These are phyloP conservation scores for Holothuria glaberrima DNA, from an alignment of 35 echinoderm and acorn worm species.

Conservation along the genomic window DNA sequence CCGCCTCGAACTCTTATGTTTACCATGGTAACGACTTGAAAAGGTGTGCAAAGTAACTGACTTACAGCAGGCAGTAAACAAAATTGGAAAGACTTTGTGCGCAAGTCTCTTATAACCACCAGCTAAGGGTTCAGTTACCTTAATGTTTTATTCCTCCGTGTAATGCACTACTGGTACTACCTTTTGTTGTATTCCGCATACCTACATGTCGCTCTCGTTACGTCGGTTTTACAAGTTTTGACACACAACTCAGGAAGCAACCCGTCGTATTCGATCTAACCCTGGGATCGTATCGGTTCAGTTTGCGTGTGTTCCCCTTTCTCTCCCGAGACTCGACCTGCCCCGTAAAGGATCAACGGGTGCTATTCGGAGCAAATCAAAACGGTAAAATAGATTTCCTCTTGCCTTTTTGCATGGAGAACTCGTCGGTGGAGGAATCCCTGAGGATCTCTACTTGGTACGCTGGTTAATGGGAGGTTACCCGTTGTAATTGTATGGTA, in stretches of 20 bases:
- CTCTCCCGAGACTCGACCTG: constrained; percentile 5
- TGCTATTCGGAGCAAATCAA: constrained; percentile 46
- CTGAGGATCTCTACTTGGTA: too few species aligned
- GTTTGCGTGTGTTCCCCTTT: constrained; percentile 47
- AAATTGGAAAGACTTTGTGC: too few species aligned
- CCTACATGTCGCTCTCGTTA: constrained; percentile 29
- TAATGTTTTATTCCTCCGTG: constrained; percentile 9
- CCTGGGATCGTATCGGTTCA: constrained; percentile 38
- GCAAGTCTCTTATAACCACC: neutral
- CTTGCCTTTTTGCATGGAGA: too few species aligned
- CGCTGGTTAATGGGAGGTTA: too few species aligned
- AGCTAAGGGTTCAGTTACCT: constrained; percentile 24
- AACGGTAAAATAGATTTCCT: constrained; percentile 22
- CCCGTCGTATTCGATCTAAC: constrained; percentile 27
- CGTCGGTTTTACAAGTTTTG: constrained; percentile 3
- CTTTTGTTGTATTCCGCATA: constrained; percentile 17
- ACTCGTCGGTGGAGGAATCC: too few species aligned
- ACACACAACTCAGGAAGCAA: constrained; percentile 35
- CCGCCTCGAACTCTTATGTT: too few species aligned
- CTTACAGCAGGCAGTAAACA: too few species aligned
- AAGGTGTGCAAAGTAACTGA: too few species aligned
- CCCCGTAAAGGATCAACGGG: constrained; percentile 46
- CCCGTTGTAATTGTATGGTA: too few species aligned
- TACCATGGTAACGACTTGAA: too few species aligned
- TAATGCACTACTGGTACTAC: too few species aligned